phyloP scores from a whole-genome alignment of 1,140 invertebrate species.

The Drosophila sucinea region DNA sequence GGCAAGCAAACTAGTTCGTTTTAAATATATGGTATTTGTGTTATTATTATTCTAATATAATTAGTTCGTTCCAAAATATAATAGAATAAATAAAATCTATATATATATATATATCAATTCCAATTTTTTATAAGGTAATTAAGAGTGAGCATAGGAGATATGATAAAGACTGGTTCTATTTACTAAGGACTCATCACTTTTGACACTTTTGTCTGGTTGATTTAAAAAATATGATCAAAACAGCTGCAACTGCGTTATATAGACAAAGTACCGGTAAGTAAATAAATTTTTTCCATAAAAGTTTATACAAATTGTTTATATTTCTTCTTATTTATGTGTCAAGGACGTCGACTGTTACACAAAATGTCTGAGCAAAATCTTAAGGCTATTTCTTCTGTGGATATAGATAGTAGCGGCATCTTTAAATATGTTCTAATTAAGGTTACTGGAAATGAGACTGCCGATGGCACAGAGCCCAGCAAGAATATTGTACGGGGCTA shows the following conservation, averaged over 20 bases:
- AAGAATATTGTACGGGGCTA: slow-evolving; percentile 91
- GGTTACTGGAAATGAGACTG: slow-evolving; percentile 84
- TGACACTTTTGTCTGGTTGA: background rate
- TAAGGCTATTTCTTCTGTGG: slow-evolving; percentile 87
- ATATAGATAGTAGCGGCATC: slow-evolving; percentile 91
- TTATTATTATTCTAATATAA: background rate
- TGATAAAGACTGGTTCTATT: background rate
- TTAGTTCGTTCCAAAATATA: too few species aligned
- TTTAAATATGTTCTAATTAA: slow-evolving; percentile 95
- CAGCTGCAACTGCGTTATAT: slow-evolving; percentile 29
- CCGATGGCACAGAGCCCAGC: slow-evolving; percentile 66
- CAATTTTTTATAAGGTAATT: too few species aligned
- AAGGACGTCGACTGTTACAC: slow-evolving; percentile 30
- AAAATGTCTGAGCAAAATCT: slow-evolving; percentile 73
- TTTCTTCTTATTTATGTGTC: background rate
- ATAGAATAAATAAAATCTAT: too few species aligned
- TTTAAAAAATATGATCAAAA: slow-evolving; percentile 24
- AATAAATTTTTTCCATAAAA: background rate
- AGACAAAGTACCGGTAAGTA: slow-evolving; percentile 5
- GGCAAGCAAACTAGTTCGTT: background rate
- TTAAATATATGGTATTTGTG: background rate
- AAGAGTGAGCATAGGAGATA: background rate
- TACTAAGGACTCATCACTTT: background rate
- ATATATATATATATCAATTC: too few species aligned
- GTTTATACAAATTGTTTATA: background rate